Percentiles rank a stretch among this genome's conserved stretches.
Conservation (phyloP, 1,140 invertebrate genomes). For the Formica selysi region DNA sequence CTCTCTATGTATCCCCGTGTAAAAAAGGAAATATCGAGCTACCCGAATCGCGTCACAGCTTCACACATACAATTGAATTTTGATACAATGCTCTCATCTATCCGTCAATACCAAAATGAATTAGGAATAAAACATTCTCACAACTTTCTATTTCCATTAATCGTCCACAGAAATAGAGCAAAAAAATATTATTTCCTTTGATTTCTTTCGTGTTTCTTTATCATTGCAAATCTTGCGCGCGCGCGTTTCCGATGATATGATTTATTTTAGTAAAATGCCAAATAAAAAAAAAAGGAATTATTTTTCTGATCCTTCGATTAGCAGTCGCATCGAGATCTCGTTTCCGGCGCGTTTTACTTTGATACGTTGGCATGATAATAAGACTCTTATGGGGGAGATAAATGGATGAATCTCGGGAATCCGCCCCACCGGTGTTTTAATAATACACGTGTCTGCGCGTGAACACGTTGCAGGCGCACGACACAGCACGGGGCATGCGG, state of each 20-base stretch:
- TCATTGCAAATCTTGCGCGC: background rate
- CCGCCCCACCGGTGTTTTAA: slow-evolving; percentile 53
- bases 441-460: slow-evolving; percentile 68
- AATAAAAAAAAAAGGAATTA: background rate
- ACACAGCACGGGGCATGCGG: slow-evolving; percentile 1
- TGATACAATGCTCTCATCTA: slow-evolving; percentile 70
- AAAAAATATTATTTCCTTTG: background rate
- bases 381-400: slow-evolving; percentile 2
- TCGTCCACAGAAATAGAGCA: background rate
- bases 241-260: background rate
- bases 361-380: background rate
- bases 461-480: slow-evolving; percentile 62
- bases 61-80: slow-evolving; percentile 64
- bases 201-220: background rate
- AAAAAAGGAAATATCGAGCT: slow-evolving; percentile 12
- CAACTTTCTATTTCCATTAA: background rate
- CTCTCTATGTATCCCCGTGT: background rate
- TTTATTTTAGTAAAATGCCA: slow-evolving; percentile 5
- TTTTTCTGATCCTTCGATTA: background rate
- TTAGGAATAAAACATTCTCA: background rate
- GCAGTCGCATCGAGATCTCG: background rate
- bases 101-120: background rate
- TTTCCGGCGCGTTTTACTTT: background rate
- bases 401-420: slow-evolving; percentile 51
- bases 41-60: slow-evolving; percentile 43